Percentiles rank a stretch among this genome's conserved stretches.
Evolutionary conservation across 30 jellyfish, hydroid and myxozoan genomes (phyloP).

Genomic region (Hydractinia symbiolongicarpus): DNA sequence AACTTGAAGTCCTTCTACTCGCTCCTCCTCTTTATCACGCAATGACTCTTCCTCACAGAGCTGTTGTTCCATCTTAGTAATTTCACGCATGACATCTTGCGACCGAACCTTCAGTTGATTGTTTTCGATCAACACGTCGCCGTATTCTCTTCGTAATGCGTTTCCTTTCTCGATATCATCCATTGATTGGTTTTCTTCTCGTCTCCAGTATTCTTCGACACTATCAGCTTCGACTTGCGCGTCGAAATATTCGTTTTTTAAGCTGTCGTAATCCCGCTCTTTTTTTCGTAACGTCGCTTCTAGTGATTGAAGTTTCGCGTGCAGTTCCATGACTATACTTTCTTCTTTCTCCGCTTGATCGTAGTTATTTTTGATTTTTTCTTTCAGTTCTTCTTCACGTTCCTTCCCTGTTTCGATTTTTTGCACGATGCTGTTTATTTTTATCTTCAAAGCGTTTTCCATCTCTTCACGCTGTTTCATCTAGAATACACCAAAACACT

Average conservation of each 20-base stretch:
- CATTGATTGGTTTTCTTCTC: not conserved
- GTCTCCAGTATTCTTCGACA: constrained; percentile 9
- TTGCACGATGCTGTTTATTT: not conserved
- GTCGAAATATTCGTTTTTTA: not conserved
- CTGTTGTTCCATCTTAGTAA: not conserved
- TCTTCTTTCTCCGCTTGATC: constrained; percentile 9
- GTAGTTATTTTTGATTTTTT: not conserved
- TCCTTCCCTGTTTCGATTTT: not conserved
- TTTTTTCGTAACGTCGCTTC: constrained; percentile 6
- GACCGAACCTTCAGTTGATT: not conserved
- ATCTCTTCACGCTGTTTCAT: constrained; percentile 5
- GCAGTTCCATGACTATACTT: not conserved
- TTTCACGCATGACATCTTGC: not conserved
- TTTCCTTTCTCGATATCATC: not conserved
- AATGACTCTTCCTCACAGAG: constrained; percentile 13
- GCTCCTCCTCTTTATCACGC: constrained; percentile 5
- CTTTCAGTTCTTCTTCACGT: constrained; percentile 8
- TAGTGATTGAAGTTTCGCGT: constrained; percentile 3
- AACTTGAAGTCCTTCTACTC: not conserved
- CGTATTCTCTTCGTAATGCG: not conserved
- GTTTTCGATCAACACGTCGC: constrained; percentile 9
- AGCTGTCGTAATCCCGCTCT: not conserved
- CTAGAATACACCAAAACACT: too few relatives aligned
- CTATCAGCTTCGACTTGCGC: constrained; percentile 7
- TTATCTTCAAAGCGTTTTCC: constrained; percentile 11